Conservation (phyloP, 2,797 vertebrate species). For the Manis javanica region DNA sequence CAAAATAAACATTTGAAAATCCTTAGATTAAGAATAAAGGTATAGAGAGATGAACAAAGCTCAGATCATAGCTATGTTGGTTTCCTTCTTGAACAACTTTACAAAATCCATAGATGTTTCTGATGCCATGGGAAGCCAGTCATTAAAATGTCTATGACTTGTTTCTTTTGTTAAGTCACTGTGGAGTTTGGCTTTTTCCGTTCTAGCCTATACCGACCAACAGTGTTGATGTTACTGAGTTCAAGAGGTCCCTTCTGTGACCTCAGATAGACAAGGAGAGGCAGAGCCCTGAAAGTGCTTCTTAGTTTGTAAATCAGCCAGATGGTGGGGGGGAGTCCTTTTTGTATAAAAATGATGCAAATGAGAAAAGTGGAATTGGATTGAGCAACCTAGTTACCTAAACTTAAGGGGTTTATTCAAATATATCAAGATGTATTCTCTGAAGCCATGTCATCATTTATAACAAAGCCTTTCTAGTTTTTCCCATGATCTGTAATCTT, state of each 20-base stretch:
- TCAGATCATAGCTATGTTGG: background rate
- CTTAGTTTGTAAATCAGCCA: slow-evolving; percentile 35
- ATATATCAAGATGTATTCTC: slow-evolving; percentile 35
- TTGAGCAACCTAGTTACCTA: slow-evolving; percentile 13
- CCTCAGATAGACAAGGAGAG: background rate
- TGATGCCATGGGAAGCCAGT: background rate
- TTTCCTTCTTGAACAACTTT: background rate
- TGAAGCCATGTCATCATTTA: slow-evolving; percentile 50
- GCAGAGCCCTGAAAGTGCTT: background rate
- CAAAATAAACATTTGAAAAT: slow-evolving; percentile 33
- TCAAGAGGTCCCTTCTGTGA: background rate
- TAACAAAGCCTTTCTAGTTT: slow-evolving; percentile 35
- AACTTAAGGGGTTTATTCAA: slow-evolving; percentile 37
- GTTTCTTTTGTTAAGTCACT: background rate
- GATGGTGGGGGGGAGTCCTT: background rate
- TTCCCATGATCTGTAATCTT: slow-evolving; percentile 36
- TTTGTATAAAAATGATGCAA: slow-evolving; percentile 29
- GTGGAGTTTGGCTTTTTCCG: background rate
- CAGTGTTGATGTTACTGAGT: background rate
- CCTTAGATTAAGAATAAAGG: background rate
- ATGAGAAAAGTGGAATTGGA: slow-evolving; percentile 57
- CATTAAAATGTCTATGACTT: background rate
- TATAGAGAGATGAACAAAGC: background rate
- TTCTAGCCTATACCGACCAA: background rate
- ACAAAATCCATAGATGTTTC: background rate